Evolutionary conservation across 2,797 vertebrate genomes (phyloP).

Genomic region (Lycodopsis pacificus): DNA sequence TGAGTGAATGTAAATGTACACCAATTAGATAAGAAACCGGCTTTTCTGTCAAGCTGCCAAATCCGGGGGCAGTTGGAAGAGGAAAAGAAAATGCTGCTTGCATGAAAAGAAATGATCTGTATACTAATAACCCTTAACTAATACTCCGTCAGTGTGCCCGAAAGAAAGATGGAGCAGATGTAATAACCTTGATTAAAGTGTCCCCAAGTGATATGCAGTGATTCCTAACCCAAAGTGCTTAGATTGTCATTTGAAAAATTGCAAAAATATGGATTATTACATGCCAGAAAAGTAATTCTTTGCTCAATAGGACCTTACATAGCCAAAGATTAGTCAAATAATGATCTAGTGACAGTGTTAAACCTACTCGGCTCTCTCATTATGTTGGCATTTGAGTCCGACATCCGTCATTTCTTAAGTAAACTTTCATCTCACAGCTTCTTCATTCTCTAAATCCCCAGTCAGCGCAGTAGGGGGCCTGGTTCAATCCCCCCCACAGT

Average conservation of each 20-base stretch:
- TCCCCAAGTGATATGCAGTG: background rate
- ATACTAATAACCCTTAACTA: conserved; percentile 49
- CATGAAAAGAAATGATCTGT: conserved; percentile 69
- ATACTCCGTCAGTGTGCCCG: conserved; percentile 20
- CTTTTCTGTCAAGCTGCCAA: conserved; percentile 75
- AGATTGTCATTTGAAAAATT: background rate
- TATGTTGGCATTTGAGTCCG: conserved; percentile 27
- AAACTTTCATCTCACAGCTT: conserved; percentile 51
- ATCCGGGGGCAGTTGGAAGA: conserved; percentile 41
- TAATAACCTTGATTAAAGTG: conserved; percentile 23
- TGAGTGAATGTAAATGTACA: conserved; percentile 77
- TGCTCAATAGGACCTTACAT: background rate
- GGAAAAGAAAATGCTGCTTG: conserved; percentile 20
- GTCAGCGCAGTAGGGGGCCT: conserved; percentile 28
- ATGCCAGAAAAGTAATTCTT: background rate
- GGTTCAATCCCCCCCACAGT: conserved; percentile 47
- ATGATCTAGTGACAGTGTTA: background rate
- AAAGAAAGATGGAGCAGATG: conserved; percentile 8
- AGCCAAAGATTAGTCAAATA: background rate
- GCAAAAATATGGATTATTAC: conserved; percentile 2
- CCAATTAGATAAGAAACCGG: conserved; percentile 74
- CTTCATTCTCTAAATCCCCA: conserved; percentile 37
- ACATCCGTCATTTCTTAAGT: conserved; percentile 43
- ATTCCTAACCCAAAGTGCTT: conserved; percentile 5
- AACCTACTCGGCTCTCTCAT: conserved; percentile 22